Conservation (phyloP, 2,113 vertebrate species). For the Alectura lathami region DNA sequence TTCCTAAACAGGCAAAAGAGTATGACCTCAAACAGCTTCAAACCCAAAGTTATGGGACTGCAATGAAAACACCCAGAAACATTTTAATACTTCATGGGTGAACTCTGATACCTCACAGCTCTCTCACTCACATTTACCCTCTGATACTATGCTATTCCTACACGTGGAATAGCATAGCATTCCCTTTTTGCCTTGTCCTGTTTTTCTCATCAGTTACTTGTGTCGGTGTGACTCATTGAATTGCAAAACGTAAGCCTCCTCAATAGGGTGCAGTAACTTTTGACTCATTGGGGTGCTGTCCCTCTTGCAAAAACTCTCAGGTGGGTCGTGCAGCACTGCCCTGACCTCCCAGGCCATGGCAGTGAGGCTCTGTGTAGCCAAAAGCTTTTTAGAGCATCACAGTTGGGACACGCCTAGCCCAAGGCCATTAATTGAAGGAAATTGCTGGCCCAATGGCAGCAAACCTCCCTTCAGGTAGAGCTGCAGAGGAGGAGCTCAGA, state of each 20-base stretch:
- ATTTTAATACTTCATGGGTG: neutral
- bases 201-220: neutral
- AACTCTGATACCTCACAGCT: neutral
- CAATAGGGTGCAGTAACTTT: neutral
- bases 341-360: accelerated
- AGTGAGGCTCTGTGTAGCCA: neutral
- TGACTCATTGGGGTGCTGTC: accelerated
- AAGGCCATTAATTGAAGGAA: neutral
- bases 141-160: neutral
- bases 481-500: neutral
- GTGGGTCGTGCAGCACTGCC: neutral
- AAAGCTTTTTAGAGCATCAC: neutral
- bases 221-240: neutral
- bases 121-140: neutral
- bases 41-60: neutral
- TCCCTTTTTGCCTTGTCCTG: neutral
- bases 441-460: neutral
- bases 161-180: no score
- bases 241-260: neutral
- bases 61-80: neutral
- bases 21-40: neutral
- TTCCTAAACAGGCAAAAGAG: neutral
- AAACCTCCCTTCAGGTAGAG: neutral
- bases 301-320: neutral
- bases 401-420: neutral